Conservation (phyloP, 2,888 invertebrate species). For the Hipparchia sbordonii region DNA sequence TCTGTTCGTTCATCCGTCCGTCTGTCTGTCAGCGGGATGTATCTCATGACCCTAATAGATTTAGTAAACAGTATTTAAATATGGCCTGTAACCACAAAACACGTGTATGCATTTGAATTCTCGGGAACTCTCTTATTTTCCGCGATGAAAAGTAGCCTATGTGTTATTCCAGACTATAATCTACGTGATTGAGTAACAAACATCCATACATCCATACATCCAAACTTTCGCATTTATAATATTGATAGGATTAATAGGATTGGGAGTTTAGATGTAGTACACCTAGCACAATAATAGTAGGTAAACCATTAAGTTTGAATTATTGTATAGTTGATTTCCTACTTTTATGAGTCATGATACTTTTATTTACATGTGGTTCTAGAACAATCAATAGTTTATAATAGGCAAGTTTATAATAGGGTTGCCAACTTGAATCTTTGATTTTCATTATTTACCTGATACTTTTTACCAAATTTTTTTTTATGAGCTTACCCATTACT, state of each 20-base stretch:
- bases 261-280: too few relatives aligned
- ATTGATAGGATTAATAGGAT: not conserved
- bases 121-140: too few relatives aligned
- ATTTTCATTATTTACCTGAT: too few relatives aligned
- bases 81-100: too few relatives aligned
- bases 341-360: slow-evolving; percentile 1
- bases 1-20: too few relatives aligned
- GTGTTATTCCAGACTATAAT: not conserved
- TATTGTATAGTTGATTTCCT: slow-evolving; percentile 2
- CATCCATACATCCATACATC: not conserved
- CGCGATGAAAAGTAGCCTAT: too few relatives aligned
- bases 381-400: slow-evolving; percentile 8
- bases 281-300: not conserved
- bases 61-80: too few relatives aligned
- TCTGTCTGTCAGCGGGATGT: too few relatives aligned
- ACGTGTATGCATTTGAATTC: too few relatives aligned
- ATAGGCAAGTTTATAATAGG: not conserved
- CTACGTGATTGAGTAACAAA: not conserved
- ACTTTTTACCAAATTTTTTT: too few relatives aligned
- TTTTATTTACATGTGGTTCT: slow-evolving; percentile 11
- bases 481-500: too few relatives aligned
- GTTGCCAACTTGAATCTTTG: not conserved
- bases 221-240: not conserved
- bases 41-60: too few relatives aligned
- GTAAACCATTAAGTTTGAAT: not conserved